Evolutionary conservation across 53 echinoderm and acorn worm species (phyloP), one percentile per base, ranked within the genome.

Genomic region (Hippasteria phrygiana): DNA sequence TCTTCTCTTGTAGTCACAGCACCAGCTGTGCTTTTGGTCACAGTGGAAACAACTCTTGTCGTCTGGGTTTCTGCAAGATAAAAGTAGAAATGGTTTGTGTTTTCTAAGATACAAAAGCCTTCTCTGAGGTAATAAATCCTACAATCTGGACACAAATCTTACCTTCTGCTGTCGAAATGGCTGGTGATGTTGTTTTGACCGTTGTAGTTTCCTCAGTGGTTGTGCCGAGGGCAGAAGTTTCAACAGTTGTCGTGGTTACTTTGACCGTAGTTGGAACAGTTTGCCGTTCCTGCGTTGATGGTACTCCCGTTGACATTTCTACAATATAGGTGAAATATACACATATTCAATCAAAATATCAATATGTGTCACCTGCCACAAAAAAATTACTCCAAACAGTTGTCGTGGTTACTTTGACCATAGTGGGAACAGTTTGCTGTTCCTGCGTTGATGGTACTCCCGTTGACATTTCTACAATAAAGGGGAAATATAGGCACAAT

Each of bases 131-230:
- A 2, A 8, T 2, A 20, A 51, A 17, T 51, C 51, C 14, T 20
- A 13, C 51, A 51, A 51, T 51, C 12, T 17, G 51, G 16, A 51
- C 51, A 51, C 51, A 51, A 51, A 2, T 71, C 71, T 71, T 20
- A 71, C 70, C 70, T 69, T 12, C 20, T 69, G 70, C 34, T 69
- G 38, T 27, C 38, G 70, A 17, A 2, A 2, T 20, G 51, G 70
- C 70, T 33, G 70, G 70, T 16, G 70, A 34, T 13, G 70, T 31
- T 69, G 70, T 7, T 69, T 69, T 69, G 70, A 69, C 39, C 16
- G 40, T 71, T 33, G 71, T 71, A 35, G 71, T 37, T 18, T 71
- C 71, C 71, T 71, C 71, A 17, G 71, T 71, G 37, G 71, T 71
- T 40, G 71, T 71, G 3, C 71, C 71, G 18, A 71, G 18, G 2